A percentile compares a stretch with the other conserved stretches of the same genome.
phyloP scores from a whole-genome alignment of 2,888 invertebrate genomes.

The Neoascia interrupta region DNA sequence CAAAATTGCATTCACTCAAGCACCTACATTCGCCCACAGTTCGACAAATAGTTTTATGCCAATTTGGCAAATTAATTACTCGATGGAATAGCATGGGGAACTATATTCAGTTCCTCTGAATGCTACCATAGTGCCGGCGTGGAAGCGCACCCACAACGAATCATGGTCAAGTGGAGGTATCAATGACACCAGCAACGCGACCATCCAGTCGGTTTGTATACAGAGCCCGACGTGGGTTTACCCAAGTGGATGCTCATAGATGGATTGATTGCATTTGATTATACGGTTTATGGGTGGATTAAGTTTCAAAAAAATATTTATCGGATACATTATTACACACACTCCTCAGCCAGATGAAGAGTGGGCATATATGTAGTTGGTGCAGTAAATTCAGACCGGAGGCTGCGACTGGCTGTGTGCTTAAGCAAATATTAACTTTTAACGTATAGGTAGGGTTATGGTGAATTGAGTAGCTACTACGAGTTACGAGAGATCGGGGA shows the following conservation, averaged over 20 bases:
- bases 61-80: conserved; percentile 38
- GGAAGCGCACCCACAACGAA: no score
- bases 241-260: conserved; percentile 31
- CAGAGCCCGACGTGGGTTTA: no score
- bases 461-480: no score
- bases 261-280: conserved; percentile 46
- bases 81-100: background rate
- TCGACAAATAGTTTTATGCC: no score
- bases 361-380: background rate
- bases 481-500: conserved; percentile 40
- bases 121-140: no score
- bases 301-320: conserved; percentile 55
- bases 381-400: background rate
- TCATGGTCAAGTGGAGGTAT: conserved; percentile 43
- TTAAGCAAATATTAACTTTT: conserved; percentile 46
- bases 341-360: no score
- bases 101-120: no score
- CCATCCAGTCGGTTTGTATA: no score
- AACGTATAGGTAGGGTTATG: no score
- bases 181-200: no score
- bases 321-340: conserved; percentile 21
- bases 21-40: no score
- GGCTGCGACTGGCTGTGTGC: background rate
- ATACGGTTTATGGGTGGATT: conserved; percentile 26
- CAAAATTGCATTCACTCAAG: no score